A percentile compares a stretch with the other conserved stretches of the same genome.
Conservation (phyloP, 2,113 vertebrate species). For the Scortum barcoo region DNA sequence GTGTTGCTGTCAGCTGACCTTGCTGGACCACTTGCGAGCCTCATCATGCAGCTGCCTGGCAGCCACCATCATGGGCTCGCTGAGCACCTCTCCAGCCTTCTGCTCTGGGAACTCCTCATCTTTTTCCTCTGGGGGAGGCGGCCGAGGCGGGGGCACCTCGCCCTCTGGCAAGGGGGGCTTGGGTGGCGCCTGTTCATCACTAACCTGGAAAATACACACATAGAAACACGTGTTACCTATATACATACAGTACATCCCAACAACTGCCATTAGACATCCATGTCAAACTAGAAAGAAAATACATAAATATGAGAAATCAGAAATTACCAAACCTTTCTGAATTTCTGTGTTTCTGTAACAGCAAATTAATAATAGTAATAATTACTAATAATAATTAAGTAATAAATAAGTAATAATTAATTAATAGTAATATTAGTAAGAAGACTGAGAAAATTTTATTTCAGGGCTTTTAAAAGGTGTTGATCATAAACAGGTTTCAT, state of each 20-base stretch:
- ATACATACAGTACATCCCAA: too few species aligned
- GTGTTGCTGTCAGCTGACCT: conserved; percentile 74
- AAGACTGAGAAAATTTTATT: neutral
- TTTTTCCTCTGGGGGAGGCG: conserved; percentile 97
- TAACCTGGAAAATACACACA: conserved; percentile 84
- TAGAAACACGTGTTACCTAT: neutral
- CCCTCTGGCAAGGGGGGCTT: conserved; percentile 97
- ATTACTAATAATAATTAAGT: too few species aligned
- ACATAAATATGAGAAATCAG: too few species aligned
- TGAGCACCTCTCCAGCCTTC: conserved; percentile 95
- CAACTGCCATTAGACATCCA: too few species aligned
- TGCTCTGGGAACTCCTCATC: conserved; percentile 98
- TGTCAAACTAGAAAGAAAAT: too few species aligned
- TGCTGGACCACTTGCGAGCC: conserved; percentile 99
- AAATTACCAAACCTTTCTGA: neutral
- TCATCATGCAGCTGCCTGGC: conserved; percentile 97
- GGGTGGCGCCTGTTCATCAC: conserved; percentile 95
- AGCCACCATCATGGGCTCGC: conserved; percentile 99
- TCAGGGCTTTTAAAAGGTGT: neutral
- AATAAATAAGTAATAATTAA: too few species aligned
- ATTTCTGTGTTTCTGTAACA: neutral
- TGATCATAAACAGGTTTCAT: neutral
- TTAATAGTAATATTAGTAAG: too few species aligned
- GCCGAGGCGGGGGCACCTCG: conserved; percentile 95
- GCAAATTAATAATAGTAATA: too few species aligned